Percentiles rank a stretch among this genome's conserved stretches.
These are phyloP conservation scores for Drosophila obscura DNA, from an alignment of 1,140 invertebrate species.

Conservation along the genomic window DNA sequence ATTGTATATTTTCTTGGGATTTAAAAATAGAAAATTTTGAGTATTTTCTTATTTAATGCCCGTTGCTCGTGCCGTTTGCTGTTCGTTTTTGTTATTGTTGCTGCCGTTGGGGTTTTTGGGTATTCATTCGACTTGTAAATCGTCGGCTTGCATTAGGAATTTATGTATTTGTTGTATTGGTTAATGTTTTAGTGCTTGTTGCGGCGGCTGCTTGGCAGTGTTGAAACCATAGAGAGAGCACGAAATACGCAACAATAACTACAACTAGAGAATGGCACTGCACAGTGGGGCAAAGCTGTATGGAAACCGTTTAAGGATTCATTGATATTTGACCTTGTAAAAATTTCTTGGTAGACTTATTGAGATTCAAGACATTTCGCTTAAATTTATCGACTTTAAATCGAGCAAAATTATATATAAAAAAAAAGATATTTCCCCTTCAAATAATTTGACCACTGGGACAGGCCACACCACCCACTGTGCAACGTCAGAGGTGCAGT, in stretches of 20 bases:
- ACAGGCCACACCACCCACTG: constrained; percentile 8
- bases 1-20: constrained; percentile 77
- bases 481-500: constrained; percentile 35
- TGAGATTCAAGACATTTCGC: neutral
- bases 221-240: constrained; percentile 62
- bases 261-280: constrained; percentile 12
- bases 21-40: constrained; percentile 79
- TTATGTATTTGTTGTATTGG: constrained; percentile 70
- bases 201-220: constrained; percentile 52
- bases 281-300: constrained; percentile 26
- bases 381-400: no score
- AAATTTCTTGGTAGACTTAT: neutral
- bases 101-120: constrained; percentile 30
- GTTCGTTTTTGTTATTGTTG: constrained; percentile 31
- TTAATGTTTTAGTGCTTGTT: constrained; percentile 78
- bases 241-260: constrained; percentile 56
- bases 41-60: constrained; percentile 79
- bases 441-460: neutral
- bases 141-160: constrained; percentile 78
- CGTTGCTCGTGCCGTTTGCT: constrained; percentile 47
- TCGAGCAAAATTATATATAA: neutral
- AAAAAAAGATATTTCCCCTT: neutral
- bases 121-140: constrained; percentile 77
- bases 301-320: neutral
- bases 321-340: constrained; percentile 15